Conservation (phyloP, 2,797 vertebrate species). For the Gymnocypris eckloni region DNA sequence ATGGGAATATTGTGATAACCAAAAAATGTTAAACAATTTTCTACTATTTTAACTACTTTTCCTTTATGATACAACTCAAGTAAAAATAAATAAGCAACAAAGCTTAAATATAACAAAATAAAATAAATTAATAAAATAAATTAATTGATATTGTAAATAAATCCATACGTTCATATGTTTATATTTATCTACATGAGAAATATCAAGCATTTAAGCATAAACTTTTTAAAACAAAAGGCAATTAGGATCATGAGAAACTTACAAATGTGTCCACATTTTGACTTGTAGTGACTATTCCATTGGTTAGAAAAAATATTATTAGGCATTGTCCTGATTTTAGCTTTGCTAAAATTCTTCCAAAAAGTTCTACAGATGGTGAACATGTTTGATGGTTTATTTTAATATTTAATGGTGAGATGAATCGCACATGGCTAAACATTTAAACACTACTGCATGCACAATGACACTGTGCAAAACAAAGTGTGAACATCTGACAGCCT, state of each 20-base stretch:
- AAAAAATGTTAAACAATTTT: neutral
- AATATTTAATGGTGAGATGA: neutral
- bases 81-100: neutral
- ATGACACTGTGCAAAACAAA: neutral
- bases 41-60: neutral
- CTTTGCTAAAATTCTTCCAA: neutral
- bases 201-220: neutral
- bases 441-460: constrained; percentile 2
- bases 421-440: neutral
- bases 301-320: neutral
- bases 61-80: neutral
- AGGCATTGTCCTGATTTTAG: neutral
- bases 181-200: neutral
- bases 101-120: neutral
- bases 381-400: neutral
- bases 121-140: neutral
- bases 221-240: neutral
- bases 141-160: neutral
- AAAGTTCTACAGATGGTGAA: neutral
- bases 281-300: neutral
- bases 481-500: constrained; percentile 5
- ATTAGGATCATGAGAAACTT: neutral
- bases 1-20: neutral
- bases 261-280: neutral
- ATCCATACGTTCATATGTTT: neutral